phyloP scores from a whole-genome alignment of 2,113 vertebrate genomes.

The Tyto alba region DNA sequence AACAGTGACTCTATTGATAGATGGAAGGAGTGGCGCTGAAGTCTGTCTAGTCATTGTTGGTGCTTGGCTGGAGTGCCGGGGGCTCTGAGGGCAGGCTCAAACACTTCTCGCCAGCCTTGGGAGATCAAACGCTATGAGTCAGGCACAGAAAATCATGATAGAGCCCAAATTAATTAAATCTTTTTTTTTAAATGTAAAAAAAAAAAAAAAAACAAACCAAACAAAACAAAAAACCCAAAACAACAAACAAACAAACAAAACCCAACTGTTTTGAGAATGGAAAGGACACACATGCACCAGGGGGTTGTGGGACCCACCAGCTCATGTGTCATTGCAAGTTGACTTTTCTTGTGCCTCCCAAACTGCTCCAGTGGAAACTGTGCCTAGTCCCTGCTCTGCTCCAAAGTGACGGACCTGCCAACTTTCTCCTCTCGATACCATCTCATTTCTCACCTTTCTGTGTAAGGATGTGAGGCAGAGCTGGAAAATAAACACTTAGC shows the following conservation, averaged over 20 bases:
- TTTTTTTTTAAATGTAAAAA: not conserved
- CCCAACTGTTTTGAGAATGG: not conserved
- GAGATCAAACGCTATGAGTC: slow-evolving; percentile 50
- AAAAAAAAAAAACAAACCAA: no score
- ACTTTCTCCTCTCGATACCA: not conserved
- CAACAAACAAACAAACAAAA: no score
- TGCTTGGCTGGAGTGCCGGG: slow-evolving; percentile 19
- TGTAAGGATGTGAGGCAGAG: not conserved
- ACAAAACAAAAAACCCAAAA: no score
- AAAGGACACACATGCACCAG: rapidly evolving
- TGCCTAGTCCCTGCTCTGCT: not conserved
- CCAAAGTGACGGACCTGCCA: not conserved
- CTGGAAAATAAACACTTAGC: not conserved
- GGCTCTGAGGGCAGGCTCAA: slow-evolving; percentile 37
- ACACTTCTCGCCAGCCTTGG: slow-evolving; percentile 14
- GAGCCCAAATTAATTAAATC: slow-evolving; percentile 9
- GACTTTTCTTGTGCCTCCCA: not conserved
- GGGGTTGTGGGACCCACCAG: not conserved
- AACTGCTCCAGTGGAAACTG: not conserved
- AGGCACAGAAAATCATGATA: slow-evolving; percentile 39
- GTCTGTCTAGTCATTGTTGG: slow-evolving; percentile 58
- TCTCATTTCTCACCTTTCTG: not conserved
- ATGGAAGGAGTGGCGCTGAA: slow-evolving; percentile 35
- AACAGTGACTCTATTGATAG: slow-evolving; percentile 61
- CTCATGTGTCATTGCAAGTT: not conserved